Evolutionary conservation across 2,888 invertebrate species (phyloP).

Genomic region (Diarsia dahlii): DNA sequence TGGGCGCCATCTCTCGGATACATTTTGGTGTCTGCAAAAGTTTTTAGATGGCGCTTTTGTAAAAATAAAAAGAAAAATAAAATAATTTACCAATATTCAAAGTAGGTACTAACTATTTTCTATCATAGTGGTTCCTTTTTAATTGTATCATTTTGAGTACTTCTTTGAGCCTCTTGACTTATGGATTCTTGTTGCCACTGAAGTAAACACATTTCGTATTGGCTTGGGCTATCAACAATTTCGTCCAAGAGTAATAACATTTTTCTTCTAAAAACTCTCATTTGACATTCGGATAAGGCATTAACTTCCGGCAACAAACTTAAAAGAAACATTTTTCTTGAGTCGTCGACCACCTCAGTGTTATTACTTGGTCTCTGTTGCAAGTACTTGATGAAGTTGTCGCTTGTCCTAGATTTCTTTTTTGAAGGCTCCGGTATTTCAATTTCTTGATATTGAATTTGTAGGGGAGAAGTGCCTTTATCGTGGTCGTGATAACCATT

Average conservation of each 20-base stretch:
- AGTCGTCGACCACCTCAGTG: conserved; percentile 59
- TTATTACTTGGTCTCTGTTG: conserved; percentile 47
- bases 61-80: neutral
- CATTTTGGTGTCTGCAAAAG: neutral
- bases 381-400: conserved; percentile 43
- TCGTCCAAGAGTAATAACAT: conserved; percentile 72
- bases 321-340: conserved; percentile 71
- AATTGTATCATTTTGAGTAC: conserved; percentile 36
- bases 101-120: neutral
- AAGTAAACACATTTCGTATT: conserved; percentile 57
- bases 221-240: conserved; percentile 61
- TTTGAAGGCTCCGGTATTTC: conserved; percentile 46
- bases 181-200: conserved; percentile 60
- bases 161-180: conserved; percentile 43
- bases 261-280: conserved; percentile 74
- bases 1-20: conserved; percentile 34
- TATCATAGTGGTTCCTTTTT: conserved; percentile 54
- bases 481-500: conserved; percentile 48
- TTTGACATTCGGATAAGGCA: conserved; percentile 72
- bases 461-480: conserved; percentile 29
- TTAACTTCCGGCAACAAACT: conserved; percentile 75
- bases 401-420: conserved; percentile 41
- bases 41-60: conserved; percentile 38
- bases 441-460: conserved; percentile 52
- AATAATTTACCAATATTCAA: neutral